Evolutionary conservation across 2,888 invertebrate genomes (phyloP), one percentile per base, ranked within the genome.

Genomic region (Drosophila aldrichi): DNA sequence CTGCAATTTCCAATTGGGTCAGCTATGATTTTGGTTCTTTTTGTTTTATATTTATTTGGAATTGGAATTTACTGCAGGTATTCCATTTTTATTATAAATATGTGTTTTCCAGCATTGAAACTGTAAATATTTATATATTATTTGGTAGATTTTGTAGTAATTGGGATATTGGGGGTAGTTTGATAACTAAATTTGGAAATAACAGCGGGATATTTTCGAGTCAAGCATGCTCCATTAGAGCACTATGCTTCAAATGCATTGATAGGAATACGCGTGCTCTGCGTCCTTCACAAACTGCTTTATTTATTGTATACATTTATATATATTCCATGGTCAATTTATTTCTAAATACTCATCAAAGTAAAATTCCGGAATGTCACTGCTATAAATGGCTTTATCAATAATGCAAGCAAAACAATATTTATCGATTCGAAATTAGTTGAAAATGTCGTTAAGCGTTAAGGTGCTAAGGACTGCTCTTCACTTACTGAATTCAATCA

Each of bases 401-500:
- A 32, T 49, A 49, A 49, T 32, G 29, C 18, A 49, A 0, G 29
- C 12, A 0, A 0, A 32, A 16, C 48, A 18, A 12, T 12, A 12
- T 49, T 32, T 49, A 49, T 49, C 32, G 48, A 49, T 49, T 49
- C 6, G 32, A 32, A 49, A 32, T 49, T 49, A 49, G 32, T 32
- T 49, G 10, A 4, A 18, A 48, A 48, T 32, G 48, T 32, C 48
- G 48, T 48, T 48, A 18, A 18, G 48, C 48, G 18, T 29, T 29
- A 32, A 29, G 48, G 29, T 48, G 29, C n/a, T n/a, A 29, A 48
- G n/a, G n/a, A 29, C 10, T 10, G 48, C 10, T n/a, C 48, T 12
- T 32, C 59, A 59, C 51, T 44, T 73, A 51, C 58, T 32, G 29
- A 57, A 62, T 56, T 70, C 62, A 74, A 62, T 74, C 74, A 74